Percentiles rank a stretch among this genome's conserved stretches.
Evolutionary conservation across 2,888 invertebrate genomes (phyloP).

Genomic region (Ganaspis brasiliensis): DNA sequence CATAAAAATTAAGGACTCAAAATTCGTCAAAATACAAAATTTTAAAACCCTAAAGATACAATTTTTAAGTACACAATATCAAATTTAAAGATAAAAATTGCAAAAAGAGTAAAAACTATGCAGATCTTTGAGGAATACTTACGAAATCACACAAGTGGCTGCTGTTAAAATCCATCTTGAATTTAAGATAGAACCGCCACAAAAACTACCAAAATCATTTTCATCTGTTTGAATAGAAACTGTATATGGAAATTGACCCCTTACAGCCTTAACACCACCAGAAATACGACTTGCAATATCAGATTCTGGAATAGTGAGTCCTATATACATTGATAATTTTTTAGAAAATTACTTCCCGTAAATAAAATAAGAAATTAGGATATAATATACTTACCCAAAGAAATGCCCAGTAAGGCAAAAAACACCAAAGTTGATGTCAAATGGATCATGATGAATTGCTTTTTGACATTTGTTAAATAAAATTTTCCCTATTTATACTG

Average conservation of each 20-base stretch:
- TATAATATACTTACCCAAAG: neutral
- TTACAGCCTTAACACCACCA: neutral
- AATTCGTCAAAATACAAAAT: no score
- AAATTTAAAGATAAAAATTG: no score
- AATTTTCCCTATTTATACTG: neutral
- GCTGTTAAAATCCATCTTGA: slow-evolving; percentile 20
- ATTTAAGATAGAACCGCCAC: slow-evolving; percentile 25
- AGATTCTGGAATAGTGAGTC: neutral
- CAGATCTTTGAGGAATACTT: neutral
- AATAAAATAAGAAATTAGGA: neutral
- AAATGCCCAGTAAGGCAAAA: neutral
- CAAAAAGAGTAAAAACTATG: no score
- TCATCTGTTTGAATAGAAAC: slow-evolving; percentile 10
- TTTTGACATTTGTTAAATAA: neutral
- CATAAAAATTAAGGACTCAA: no score
- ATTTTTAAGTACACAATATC: no score
- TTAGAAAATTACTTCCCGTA: neutral
- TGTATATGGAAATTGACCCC: slow-evolving; percentile 16
- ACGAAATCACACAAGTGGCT: slow-evolving; percentile 19
- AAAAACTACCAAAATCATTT: slow-evolving; percentile 9
- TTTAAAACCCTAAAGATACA: no score
- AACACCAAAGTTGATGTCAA: slow-evolving; percentile 5
- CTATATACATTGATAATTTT: neutral
- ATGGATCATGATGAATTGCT: neutral
- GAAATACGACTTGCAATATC: neutral